Conservation (phyloP, 1,140 invertebrate genomes). For the Drosophila pandora region DNA sequence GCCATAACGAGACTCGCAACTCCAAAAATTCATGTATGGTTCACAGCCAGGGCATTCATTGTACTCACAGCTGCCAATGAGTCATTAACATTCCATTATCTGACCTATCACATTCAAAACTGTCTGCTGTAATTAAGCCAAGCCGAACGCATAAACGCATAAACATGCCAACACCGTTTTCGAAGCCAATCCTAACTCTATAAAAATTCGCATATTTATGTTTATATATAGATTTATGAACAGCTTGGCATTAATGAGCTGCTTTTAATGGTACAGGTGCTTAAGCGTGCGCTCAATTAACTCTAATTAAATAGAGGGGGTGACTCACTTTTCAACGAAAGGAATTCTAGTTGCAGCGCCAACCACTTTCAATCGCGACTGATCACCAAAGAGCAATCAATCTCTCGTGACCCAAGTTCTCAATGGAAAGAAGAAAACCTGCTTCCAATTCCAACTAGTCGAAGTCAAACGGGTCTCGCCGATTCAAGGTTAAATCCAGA, state of each 20-base stretch:
- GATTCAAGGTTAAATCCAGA: slow-evolving; percentile 50
- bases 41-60: background rate
- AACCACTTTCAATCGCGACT: background rate
- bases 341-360: background rate
- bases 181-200: background rate
- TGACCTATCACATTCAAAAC: too few relatives aligned
- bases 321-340: background rate
- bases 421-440: slow-evolving; percentile 1
- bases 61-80: background rate
- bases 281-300: background rate
- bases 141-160: too few relatives aligned
- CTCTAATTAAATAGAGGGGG: slow-evolving; percentile 1
- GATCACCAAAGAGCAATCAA: background rate
- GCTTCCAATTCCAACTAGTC: background rate
- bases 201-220: background rate
- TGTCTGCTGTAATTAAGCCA: too few relatives aligned
- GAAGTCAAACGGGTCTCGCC: background rate
- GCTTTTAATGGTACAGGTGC: background rate
- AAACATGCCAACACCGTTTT: too few relatives aligned
- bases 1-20: slow-evolving; percentile 3
- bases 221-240: slow-evolving; percentile 9
- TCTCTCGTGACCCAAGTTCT: slow-evolving; percentile 7
- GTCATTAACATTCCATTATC: background rate
- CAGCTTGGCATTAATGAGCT: slow-evolving; percentile 12
- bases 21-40: slow-evolving; percentile 25